Evolutionary conservation across 2,797 vertebrate species (phyloP).

Genomic region (Graptemys geographica): DNA sequence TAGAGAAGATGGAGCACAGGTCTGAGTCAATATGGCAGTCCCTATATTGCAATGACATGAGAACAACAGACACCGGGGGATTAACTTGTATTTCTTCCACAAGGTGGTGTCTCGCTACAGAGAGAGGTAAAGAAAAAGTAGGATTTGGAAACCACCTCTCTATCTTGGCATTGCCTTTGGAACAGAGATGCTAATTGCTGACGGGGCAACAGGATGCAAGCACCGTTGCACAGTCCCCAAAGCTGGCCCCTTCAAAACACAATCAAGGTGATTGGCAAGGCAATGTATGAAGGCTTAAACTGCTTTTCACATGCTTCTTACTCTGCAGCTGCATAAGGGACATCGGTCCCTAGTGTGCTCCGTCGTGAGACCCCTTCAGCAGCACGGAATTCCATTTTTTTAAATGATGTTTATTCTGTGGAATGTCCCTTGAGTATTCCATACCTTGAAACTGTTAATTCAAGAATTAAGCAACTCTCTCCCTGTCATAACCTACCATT

Average conservation of each 20-base stretch:
- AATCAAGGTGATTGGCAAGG: not conserved
- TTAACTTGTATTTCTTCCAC: not conserved
- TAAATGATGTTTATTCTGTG: not conserved
- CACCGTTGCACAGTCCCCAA: not conserved
- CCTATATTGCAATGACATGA: not conserved
- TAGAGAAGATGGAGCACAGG: not conserved
- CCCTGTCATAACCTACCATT: not conserved
- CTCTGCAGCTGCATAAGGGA: not conserved
- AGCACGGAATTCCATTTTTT: conserved; percentile 10
- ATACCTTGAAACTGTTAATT: not conserved
- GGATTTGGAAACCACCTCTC: not conserved
- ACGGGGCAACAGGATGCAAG: not conserved
- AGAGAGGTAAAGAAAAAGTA: not conserved
- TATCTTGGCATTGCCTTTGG: accelerated
- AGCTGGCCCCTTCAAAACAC: not conserved
- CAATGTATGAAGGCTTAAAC: not conserved
- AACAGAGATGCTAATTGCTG: not conserved
- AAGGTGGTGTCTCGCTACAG: not conserved
- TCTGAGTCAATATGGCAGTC: not conserved
- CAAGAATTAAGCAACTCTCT: not conserved
- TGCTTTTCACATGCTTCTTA: not conserved
- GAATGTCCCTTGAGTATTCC: accelerated
- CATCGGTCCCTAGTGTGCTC: not conserved
- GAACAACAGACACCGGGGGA: not conserved
- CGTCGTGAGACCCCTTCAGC: not conserved